Percentiles rank a stretch among this genome's conserved stretches.
These are phyloP conservation scores for Cetoscarus ocellatus DNA, from an alignment of 2,797 vertebrate genomes.

Conservation along the genomic window DNA sequence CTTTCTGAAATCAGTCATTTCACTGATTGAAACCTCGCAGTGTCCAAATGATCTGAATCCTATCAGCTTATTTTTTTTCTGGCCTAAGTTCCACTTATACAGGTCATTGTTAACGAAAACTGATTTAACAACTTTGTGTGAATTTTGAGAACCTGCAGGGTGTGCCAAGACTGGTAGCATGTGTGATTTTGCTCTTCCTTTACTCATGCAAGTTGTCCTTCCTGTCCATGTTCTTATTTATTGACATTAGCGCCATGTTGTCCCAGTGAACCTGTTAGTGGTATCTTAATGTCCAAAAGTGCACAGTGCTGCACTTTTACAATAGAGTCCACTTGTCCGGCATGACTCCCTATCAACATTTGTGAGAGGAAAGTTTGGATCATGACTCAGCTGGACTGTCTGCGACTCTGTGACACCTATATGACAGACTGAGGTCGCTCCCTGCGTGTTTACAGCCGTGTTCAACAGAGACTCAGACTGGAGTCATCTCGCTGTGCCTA, in stretches of 20 bases:
- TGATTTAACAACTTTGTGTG: too few species aligned
- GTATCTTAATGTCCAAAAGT: slow-evolving; percentile 33
- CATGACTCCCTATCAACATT: slow-evolving; percentile 28
- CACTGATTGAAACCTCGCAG: too few species aligned
- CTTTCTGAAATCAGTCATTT: too few species aligned
- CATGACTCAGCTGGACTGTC: slow-evolving; percentile 61
- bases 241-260: slow-evolving; percentile 38
- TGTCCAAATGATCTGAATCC: too few species aligned
- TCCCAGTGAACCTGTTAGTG: slow-evolving; percentile 35
- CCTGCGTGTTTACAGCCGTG: slow-evolving; percentile 59
- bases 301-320: slow-evolving; percentile 35
- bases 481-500: slow-evolving; percentile 58
- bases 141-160: too few species aligned
- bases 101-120: too few species aligned
- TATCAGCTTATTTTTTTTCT: too few species aligned
- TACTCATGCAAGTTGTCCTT: slow-evolving; percentile 27
- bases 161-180: too few species aligned
- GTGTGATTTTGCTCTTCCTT: background rate
- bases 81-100: too few species aligned
- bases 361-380: slow-evolving; percentile 53
- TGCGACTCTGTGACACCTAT: slow-evolving; percentile 71
- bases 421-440: slow-evolving; percentile 69
- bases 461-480: slow-evolving; percentile 69
- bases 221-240: slow-evolving; percentile 23
- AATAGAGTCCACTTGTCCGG: slow-evolving; percentile 19